phyloP scores from a whole-genome alignment of 2,888 invertebrate species.

The Nomada ferruginata region DNA sequence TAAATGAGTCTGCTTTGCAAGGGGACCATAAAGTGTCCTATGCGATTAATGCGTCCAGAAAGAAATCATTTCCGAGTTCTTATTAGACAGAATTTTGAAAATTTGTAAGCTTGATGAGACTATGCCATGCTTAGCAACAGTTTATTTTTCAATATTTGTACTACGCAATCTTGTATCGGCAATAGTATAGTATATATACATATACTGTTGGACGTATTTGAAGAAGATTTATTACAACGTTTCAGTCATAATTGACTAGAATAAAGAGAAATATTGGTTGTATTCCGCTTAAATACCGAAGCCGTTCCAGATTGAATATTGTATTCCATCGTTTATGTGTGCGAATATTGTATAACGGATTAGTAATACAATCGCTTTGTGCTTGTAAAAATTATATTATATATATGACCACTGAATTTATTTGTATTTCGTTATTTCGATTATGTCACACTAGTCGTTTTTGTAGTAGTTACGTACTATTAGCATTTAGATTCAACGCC shows the following conservation, averaged over 20 bases:
- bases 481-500: conserved; percentile 1
- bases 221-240: conserved; percentile 16
- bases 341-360: background rate
- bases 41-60: conserved; percentile 14
- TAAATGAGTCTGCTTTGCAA: conserved; percentile 65
- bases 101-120: conserved; percentile 25
- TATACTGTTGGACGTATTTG: background rate
- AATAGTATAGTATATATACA: too few relatives aligned
- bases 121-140: conserved; percentile 20
- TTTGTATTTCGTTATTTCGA: conserved; percentile 7
- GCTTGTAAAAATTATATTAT: background rate
- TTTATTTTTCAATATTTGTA: conserved; percentile 16
- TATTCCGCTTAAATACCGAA: background rate
- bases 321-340: conserved; percentile 1
- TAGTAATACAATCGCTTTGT: background rate
- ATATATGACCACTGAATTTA: background rate
- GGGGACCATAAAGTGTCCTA: conserved; percentile 57
- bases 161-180: background rate
- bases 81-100: background rate
- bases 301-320: conserved; percentile 23
- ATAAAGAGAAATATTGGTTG: background rate
- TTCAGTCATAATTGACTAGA: background rate
- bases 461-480: conserved; percentile 11
- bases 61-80: conserved; percentile 15
- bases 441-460: conserved; percentile 29